phyloP scores from a whole-genome alignment of 2,797 vertebrate species.

The Eospalax fontanierii region DNA sequence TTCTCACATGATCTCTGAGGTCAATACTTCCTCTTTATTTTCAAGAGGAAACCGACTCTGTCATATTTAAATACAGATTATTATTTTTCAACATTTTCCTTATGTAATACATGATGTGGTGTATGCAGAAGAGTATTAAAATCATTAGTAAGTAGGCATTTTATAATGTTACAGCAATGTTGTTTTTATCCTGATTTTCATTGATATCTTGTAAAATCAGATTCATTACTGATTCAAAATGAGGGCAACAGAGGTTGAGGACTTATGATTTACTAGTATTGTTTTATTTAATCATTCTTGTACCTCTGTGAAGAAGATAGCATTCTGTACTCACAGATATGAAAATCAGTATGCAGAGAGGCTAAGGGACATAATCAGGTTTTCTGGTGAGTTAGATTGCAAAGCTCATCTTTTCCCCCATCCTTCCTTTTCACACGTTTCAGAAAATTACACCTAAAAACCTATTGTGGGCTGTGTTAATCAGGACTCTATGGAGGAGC shows the following conservation, averaged over 20 bases:
- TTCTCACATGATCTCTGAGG: neutral
- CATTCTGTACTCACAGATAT: neutral
- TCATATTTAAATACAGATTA: slow-evolving; percentile 7
- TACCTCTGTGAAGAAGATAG: neutral
- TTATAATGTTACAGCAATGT: neutral
- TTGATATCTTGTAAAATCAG: slow-evolving; percentile 43
- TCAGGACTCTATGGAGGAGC: neutral
- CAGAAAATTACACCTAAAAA: slow-evolving; percentile 30
- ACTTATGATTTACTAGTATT: neutral
- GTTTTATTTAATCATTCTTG: slow-evolving; percentile 29
- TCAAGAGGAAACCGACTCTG: slow-evolving; percentile 14
- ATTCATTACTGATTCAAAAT: slow-evolving; percentile 28
- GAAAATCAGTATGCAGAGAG: neutral
- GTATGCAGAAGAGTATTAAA: neutral
- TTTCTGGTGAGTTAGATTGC: neutral
- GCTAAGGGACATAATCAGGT: neutral
- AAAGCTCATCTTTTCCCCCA: neutral
- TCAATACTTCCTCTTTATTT: slow-evolving; percentile 47
- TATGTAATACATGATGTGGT: neutral
- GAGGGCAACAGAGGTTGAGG: neutral
- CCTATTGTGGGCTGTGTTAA: neutral
- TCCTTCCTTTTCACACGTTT: neutral
- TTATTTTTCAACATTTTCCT: slow-evolving; percentile 52
- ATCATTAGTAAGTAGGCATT: slow-evolving; percentile 22
- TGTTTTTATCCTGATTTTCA: slow-evolving; percentile 24